phyloP scores from a whole-genome alignment of 2,888 invertebrate species.

The Heliconius aoede region DNA sequence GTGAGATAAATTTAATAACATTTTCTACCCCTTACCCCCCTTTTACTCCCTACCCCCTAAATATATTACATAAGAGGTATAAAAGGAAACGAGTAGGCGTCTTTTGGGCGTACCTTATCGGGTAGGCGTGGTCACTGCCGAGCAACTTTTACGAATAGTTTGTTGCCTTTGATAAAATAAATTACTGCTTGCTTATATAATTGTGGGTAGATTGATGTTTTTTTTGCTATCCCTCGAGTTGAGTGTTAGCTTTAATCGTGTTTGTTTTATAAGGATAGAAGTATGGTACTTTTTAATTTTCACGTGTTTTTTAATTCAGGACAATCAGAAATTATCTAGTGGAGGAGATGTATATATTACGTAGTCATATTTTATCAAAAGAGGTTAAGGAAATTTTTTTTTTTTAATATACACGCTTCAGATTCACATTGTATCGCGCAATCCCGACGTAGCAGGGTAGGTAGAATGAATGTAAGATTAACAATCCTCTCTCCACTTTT shows the following conservation, averaged over 20 bases:
- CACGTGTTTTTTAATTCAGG: too few species aligned
- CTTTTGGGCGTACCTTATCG: constrained; percentile 46
- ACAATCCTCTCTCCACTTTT: too few species aligned
- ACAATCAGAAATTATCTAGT: too few species aligned
- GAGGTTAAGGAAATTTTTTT: neutral
- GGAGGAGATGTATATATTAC: neutral
- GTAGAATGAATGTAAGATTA: too few species aligned
- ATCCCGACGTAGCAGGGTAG: too few species aligned
- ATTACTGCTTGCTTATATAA: constrained; percentile 41
- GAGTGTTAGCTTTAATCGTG: neutral
- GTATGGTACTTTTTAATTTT: neutral
- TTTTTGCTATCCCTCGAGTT: constrained; percentile 8
- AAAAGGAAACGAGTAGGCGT: constrained; percentile 46
- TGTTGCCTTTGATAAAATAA: constrained; percentile 42
- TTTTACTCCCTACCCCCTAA: constrained; percentile 60
- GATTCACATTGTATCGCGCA: too few species aligned
- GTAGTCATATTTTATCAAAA: too few species aligned
- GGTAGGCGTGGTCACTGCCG: constrained; percentile 46
- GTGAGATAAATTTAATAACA: constrained; percentile 75
- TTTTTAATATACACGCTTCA: too few species aligned
- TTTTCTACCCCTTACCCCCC: constrained; percentile 65
- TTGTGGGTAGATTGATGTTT: constrained; percentile 24
- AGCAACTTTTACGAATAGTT: constrained; percentile 40
- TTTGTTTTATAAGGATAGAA: neutral
- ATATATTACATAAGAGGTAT: constrained; percentile 61